A percentile compares a stretch with the other conserved stretches of the same genome.
Evolutionary conservation across 1,140 invertebrate genomes (phyloP).

Genomic region (Bombus affinis): DNA sequence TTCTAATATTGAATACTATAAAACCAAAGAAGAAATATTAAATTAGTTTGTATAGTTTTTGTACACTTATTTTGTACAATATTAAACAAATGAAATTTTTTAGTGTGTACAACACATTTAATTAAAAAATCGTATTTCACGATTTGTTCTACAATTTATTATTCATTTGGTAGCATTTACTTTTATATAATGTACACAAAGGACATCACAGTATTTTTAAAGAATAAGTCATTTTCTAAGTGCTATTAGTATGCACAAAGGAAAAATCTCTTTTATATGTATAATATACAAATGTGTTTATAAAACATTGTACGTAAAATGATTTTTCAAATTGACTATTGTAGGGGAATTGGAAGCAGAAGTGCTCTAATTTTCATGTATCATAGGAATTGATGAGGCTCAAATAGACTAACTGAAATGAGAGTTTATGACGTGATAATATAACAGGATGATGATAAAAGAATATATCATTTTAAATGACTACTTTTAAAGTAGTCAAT

Average conservation of each 20-base stretch:
- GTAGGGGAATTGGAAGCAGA: slow-evolving; percentile 53
- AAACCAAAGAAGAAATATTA: slow-evolving; percentile 34
- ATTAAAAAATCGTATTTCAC: background rate
- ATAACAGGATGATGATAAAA: slow-evolving; percentile 25
- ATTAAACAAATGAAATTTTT: background rate
- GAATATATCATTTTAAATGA: slow-evolving; percentile 41
- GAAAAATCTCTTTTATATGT: slow-evolving; percentile 48
- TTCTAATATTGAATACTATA: slow-evolving; percentile 28
- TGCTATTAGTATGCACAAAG: slow-evolving; percentile 29
- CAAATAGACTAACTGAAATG: slow-evolving; percentile 43
- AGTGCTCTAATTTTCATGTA: slow-evolving; percentile 56
- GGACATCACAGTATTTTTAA: slow-evolving; percentile 60
- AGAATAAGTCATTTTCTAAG: slow-evolving; percentile 46
- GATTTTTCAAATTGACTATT: slow-evolving; percentile 58
- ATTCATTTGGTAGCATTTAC: slow-evolving; percentile 31
- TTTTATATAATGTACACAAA: slow-evolving; percentile 28
- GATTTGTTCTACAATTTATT: slow-evolving; percentile 48
- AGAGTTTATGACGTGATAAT: slow-evolving; percentile 34
- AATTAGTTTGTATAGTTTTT: slow-evolving; percentile 18
- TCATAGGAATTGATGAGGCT: slow-evolving; percentile 56
- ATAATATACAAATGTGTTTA: slow-evolving; percentile 57
- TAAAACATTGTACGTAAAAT: slow-evolving; percentile 48
- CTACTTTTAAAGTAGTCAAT: slow-evolving; percentile 51
- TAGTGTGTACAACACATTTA: too few species aligned
- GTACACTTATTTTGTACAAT: slow-evolving; percentile 5